Evolutionary conservation across 37 sponge, comb jelly and placozoan genomes (phyloP), one percentile per base, ranked within the genome.

Genomic region (Beroe ovata): DNA sequence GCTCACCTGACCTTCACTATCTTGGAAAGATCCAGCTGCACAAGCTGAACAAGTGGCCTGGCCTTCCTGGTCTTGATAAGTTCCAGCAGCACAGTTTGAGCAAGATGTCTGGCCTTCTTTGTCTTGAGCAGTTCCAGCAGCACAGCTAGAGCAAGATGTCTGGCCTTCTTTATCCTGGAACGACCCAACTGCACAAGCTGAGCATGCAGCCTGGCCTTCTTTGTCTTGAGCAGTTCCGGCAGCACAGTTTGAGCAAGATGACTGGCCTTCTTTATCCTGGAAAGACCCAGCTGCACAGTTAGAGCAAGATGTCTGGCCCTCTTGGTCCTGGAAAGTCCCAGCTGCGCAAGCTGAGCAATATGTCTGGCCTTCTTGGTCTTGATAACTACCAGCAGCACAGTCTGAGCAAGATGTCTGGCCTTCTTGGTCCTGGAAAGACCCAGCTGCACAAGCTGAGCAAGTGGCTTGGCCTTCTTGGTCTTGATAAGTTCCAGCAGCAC

Each of bases 361-460:
- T 42, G 20, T 23, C 1, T 19, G n/a, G 1, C 84, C 84, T 11
- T 38, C 54, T 39, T 42, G 19, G 28, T 23, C 28, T n/a, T 30
- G 36, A 40, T 77, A 77, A 4, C 54, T 77, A 4, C 84, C 84
- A 42, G 84, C 42, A 20, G 69, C 84, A 41, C 84, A 77, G 14
- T 8, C 22, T 21, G 84, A 32, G 33, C 84, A 77, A 36, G 23
- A 21, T 39, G 26, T 35, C 20, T 30, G n/a, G 0, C 84, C 84
- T 23, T 77, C 33, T 3, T 16, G 8, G 11, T 22, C 84, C 1
- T 30, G 11, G 54, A 6, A 77, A 3, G 28, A 26, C 21, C 84
- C 84, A 77, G 84, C 54, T 21, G 42, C 28, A 41, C 84, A 77
- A 18, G 8, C 54, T 4, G 41, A 4, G 33, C 84, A 77, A 77